phyloP scores from a whole-genome alignment of 2,888 invertebrate genomes.

The Stenolophus ochropezus region DNA sequence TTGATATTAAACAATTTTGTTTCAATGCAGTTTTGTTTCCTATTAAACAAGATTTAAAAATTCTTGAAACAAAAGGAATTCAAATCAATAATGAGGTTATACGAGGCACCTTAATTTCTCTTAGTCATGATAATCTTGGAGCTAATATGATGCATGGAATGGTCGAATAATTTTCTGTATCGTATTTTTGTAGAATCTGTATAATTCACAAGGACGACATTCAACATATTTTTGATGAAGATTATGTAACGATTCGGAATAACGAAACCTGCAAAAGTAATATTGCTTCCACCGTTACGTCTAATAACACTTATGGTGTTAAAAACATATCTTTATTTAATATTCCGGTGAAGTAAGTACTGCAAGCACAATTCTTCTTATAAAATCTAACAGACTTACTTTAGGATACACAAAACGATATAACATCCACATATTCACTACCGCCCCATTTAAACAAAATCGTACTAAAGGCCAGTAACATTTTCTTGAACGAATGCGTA shows the following conservation, averaged over 20 bases:
- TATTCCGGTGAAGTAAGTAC: conserved; percentile 46
- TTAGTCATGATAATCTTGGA: conserved; percentile 63
- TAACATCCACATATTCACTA: conserved; percentile 48
- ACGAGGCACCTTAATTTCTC: conserved; percentile 59
- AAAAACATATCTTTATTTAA: conserved; percentile 57
- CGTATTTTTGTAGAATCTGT: no score
- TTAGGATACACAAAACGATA: neutral
- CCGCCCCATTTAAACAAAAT: conserved; percentile 61
- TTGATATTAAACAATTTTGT: no score
- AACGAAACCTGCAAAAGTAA: no score
- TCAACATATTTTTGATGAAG: no score
- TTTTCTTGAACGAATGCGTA: conserved; percentile 62
- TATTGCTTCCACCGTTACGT: no score
- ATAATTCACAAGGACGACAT: no score
- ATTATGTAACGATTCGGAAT: no score
- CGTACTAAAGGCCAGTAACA: conserved; percentile 63
- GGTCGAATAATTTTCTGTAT: no score
- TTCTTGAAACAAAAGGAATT: no score
- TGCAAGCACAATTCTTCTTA: neutral
- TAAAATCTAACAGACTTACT: neutral
- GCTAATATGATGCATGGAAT: no score
- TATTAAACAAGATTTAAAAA: conserved; percentile 53
- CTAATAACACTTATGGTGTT: conserved; percentile 58
- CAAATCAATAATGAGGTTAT: no score
- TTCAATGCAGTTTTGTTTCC: conserved; percentile 38